Evolutionary conservation across 2,888 invertebrate species (phyloP), one percentile per base, ranked within the genome.

Genomic region (Stegophylla sp.): DNA sequence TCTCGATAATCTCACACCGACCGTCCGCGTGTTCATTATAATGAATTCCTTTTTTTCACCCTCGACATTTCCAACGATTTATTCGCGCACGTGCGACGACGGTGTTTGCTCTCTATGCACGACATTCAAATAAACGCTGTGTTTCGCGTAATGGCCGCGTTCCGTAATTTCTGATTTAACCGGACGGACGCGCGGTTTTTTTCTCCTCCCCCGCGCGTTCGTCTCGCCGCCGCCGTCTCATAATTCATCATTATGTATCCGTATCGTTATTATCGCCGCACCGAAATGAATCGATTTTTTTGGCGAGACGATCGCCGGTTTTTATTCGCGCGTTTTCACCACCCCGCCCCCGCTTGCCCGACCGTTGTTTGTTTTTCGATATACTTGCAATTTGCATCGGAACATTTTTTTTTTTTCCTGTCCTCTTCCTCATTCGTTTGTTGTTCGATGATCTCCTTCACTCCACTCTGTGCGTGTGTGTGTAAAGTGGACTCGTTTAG

Each of bases 141-240:
- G n/a, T n/a, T n/a, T 51, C 41, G n/a, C 41, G 48, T 23, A 53
- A 56, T 15, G 17, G 59, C n/a, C 9, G 15, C 67, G 56, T 69
- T 28, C 61, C 23, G 61, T 41, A 71, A 79, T 79, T 79, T 79
- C 48, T 34, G 71, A 79, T 71, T 79, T 79, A 23, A 20, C 64
- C 75, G 41, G 51, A 76, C 26, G 45, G 3, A 5, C 7, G 7
- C 7, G 3, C 7, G 34, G 7, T 77, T 69, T 79, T 79, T 71
- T 48, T 63, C 15, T 43, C 51, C 17, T 66, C 66, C 41, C 64
- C 20, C 15, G 26, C 34, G 26, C 51, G 59, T 48, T 63, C 28
- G 48, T 23, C 53, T 66, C 43, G 26, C 10, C 59, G 26, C 12
- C 59, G 59, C 12, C 26, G 20, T 20, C 34, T n/a, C n/a, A n/a